These are phyloP conservation scores for Iphiclides podalirius DNA, from an alignment of 2,888 invertebrate genomes.

Conservation along the genomic window DNA sequence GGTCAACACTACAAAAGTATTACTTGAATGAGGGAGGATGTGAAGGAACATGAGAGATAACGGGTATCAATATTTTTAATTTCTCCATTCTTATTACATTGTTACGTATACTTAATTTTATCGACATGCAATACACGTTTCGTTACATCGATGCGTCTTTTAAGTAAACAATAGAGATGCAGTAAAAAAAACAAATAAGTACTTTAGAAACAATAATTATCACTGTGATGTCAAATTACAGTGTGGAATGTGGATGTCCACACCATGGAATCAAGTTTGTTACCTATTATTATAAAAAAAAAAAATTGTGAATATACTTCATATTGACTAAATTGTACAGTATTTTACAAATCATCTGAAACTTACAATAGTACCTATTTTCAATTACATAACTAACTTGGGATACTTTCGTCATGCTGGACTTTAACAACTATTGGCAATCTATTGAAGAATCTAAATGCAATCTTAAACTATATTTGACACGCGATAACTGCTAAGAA, in stretches of 20 bases:
- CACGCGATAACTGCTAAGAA: not conserved
- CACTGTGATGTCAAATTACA: constrained; percentile 15
- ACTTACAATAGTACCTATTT: too few relatives aligned
- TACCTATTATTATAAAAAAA: too few relatives aligned
- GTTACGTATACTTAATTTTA: constrained; percentile 10
- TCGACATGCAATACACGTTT: constrained; percentile 7
- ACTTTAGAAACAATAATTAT: constrained; percentile 9
- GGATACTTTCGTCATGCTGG: too few relatives aligned
- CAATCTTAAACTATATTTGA: not conserved
- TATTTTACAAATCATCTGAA: too few relatives aligned
- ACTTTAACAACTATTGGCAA: not conserved
- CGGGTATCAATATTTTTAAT: constrained; percentile 12
- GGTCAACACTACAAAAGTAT: too few relatives aligned
- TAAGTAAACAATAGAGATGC: constrained; percentile 12
- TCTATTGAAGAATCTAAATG: not conserved
- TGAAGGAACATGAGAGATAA: too few relatives aligned
- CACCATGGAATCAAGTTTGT: too few relatives aligned
- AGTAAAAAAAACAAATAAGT: constrained; percentile 16
- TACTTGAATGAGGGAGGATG: too few relatives aligned
- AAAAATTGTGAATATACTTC: too few relatives aligned
- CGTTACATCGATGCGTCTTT: constrained; percentile 12
- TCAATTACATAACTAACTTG: too few relatives aligned
- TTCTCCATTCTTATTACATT: constrained; percentile 12
- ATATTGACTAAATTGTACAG: too few relatives aligned
- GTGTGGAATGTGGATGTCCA: not conserved